Evolutionary conservation across 2,888 invertebrate genomes (phyloP).

Genomic region (Taphrorychus bicolor): DNA sequence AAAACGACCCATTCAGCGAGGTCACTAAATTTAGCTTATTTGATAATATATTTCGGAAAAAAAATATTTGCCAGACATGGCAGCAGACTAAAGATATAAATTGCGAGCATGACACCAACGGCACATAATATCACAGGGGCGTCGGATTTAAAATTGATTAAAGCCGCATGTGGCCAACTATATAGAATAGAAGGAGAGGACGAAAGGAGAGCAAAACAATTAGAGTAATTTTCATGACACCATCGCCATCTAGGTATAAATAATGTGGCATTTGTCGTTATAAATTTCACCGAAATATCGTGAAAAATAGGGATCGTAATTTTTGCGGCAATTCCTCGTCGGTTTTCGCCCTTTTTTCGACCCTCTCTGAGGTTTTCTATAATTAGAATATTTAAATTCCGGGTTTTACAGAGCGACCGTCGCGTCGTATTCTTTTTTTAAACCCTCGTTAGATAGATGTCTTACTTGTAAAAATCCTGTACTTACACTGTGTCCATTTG

Average conservation of each 20-base stretch:
- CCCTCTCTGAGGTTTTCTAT: constrained; percentile 7
- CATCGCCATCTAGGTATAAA: constrained; percentile 35
- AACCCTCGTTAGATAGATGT: too few species aligned
- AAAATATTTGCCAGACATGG: not conserved
- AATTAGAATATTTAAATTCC: constrained; percentile 9
- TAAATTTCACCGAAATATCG: constrained; percentile 24
- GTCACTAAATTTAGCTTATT: not conserved
- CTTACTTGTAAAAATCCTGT: too few species aligned
- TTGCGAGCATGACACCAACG: not conserved
- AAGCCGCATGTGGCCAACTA: not conserved
- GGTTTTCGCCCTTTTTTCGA: not conserved
- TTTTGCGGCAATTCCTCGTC: not conserved
- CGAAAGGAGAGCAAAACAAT: constrained; percentile 37
- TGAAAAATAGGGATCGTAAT: constrained; percentile 8
- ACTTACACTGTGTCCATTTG: too few species aligned
- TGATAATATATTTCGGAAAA: not conserved
- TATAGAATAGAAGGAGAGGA: constrained; percentile 11
- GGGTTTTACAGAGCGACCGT: too few species aligned
- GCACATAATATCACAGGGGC: not conserved
- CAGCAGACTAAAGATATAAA: not conserved
- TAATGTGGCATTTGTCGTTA: constrained; percentile 40
- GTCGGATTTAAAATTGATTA: constrained; percentile 4
- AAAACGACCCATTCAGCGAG: not conserved
- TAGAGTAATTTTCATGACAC: constrained; percentile 40
- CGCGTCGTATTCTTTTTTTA: too few species aligned